Evolutionary conservation across 2,797 vertebrate species (phyloP).

Genomic region (Hemibagrus guttatus): DNA sequence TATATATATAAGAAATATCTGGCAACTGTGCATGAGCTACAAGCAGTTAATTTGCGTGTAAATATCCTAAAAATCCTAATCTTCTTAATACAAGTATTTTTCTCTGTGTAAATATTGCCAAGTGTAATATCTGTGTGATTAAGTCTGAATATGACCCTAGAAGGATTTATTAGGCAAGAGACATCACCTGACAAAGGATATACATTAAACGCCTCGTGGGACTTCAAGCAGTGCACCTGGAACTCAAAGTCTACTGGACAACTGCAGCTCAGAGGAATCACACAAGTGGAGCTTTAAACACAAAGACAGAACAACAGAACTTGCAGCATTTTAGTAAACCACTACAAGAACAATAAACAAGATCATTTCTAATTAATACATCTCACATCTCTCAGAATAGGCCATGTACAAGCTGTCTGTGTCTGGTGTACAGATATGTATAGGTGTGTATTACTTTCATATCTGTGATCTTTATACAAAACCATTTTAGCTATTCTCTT

Average conservation of each 20-base stretch:
- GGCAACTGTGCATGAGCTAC: background rate
- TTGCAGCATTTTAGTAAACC: background rate
- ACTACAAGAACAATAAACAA: background rate
- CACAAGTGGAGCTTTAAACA: constrained; percentile 59
- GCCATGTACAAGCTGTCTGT: background rate
- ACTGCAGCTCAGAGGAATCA: constrained; percentile 87
- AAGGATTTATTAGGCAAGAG: background rate
- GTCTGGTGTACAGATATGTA: background rate
- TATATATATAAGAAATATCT: background rate
- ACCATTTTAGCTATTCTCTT: background rate
- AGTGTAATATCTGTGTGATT: too few relatives aligned
- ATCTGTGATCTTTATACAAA: background rate
- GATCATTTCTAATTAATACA: background rate
- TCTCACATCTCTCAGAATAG: background rate
- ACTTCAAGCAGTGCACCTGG: constrained; percentile 76
- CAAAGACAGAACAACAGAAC: constrained; percentile 35
- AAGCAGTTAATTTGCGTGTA: background rate
- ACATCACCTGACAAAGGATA: constrained; percentile 80
- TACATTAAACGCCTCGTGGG: constrained; percentile 82
- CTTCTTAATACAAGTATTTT: background rate
- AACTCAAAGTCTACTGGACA: constrained; percentile 92
- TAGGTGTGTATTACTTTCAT: background rate
- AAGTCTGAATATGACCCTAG: background rate
- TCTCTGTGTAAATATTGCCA: background rate
- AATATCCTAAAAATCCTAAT: too few relatives aligned